Conservation (phyloP, 2,888 invertebrate genomes). For the Cecidostiba fungosa region DNA sequence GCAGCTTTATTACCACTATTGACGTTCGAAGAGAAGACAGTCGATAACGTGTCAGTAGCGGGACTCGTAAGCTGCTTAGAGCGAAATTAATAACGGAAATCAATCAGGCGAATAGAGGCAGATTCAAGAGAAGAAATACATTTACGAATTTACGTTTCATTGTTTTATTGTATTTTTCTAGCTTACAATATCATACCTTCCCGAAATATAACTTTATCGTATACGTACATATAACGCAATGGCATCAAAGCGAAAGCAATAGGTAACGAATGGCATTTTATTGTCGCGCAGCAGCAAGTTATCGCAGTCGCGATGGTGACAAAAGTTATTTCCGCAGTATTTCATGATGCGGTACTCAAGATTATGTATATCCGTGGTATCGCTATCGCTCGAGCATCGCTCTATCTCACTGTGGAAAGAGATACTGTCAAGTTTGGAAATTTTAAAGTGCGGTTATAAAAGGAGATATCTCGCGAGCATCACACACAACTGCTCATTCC, state of each 20-base stretch:
- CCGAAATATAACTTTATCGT: neutral
- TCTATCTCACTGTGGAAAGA: neutral
- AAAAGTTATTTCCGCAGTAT: constrained; percentile 20
- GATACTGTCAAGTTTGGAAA: neutral
- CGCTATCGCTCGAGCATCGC: neutral
- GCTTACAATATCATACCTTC: neutral
- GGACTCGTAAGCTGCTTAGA: neutral
- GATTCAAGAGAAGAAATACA: neutral
- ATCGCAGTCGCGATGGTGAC: neutral
- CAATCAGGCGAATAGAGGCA: neutral
- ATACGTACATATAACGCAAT: neutral
- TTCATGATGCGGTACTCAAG: constrained; percentile 15
- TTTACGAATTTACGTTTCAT: neutral
- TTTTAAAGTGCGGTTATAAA: neutral
- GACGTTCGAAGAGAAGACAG: neutral
- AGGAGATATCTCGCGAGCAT: neutral
- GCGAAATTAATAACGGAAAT: neutral
- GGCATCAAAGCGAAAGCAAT: neutral
- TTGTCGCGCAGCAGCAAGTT: neutral
- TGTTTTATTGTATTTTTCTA: neutral
- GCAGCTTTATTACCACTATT: constrained; percentile 7
- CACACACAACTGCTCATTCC: neutral
- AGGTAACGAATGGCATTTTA: constrained; percentile 6
- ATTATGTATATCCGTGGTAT: neutral
- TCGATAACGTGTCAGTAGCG: neutral